phyloP scores from a whole-genome alignment of 2,797 vertebrate genomes.

The Pitangus sulphuratus region DNA sequence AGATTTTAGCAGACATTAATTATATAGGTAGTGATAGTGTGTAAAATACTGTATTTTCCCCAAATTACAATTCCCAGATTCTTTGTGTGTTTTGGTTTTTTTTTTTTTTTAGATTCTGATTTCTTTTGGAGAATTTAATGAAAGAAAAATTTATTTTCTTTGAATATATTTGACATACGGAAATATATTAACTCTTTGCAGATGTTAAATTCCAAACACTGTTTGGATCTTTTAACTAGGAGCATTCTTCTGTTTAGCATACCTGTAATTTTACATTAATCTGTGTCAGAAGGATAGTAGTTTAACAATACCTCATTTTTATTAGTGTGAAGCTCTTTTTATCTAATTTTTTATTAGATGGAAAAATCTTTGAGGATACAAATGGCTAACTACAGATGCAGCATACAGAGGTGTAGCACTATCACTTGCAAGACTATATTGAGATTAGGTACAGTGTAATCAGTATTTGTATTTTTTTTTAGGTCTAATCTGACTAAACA shows the following conservation, averaged over 20 bases:
- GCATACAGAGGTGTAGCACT: background rate
- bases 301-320: background rate
- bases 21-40: background rate
- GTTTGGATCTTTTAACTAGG: background rate
- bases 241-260: background rate
- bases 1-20: background rate
- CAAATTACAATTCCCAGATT: background rate
- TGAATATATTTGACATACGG: background rate
- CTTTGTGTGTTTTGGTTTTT: background rate
- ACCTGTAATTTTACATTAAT: background rate
- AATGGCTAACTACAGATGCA: background rate
- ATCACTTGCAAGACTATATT: background rate
- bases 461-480: background rate
- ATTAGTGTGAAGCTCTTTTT: background rate
- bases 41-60: background rate
- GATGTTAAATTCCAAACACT: background rate
- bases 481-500: background rate
- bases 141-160: background rate
- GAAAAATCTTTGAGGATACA: background rate
- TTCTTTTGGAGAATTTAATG: background rate
- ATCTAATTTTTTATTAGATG: background rate
- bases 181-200: background rate
- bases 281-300: background rate
- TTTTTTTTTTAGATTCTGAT: background rate
- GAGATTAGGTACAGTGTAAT: background rate